Evolutionary conservation across 2,113 vertebrate genomes (phyloP).

Genomic region (Galeopterus variegatus): DNA sequence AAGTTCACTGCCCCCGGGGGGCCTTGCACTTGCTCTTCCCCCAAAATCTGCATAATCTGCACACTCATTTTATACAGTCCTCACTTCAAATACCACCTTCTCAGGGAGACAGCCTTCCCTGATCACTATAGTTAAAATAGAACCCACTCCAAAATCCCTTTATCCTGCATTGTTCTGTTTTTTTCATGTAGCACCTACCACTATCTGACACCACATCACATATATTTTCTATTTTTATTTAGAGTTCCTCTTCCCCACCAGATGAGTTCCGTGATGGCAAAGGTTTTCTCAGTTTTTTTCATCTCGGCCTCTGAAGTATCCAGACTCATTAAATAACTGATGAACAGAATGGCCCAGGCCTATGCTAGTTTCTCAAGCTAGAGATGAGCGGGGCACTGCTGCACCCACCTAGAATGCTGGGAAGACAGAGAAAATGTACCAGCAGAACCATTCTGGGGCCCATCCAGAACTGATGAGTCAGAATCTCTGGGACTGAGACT

Average conservation of each 20-base stretch:
- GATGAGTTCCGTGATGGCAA: background rate
- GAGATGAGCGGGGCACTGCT: background rate
- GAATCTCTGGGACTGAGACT: background rate
- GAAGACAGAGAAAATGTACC: background rate
- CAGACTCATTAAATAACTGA: background rate
- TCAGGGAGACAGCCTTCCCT: background rate
- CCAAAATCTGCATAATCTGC: background rate
- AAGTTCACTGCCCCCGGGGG: background rate
- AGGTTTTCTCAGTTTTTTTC: background rate
- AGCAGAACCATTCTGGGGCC: background rate
- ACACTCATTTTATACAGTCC: background rate
- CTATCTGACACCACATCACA: background rate
- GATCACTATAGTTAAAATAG: background rate
- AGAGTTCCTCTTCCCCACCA: background rate
- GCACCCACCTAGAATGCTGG: background rate
- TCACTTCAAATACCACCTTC: background rate
- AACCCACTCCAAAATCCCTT: slow-evolving; percentile 1
- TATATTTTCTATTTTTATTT: background rate
- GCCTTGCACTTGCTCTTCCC: background rate
- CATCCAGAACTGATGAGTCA: background rate
- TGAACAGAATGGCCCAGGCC: background rate
- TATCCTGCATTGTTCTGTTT: background rate
- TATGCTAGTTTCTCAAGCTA: background rate
- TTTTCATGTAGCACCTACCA: background rate
- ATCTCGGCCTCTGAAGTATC: background rate